Conservation (phyloP, 2,797 vertebrate species). For the Fundulus diaphanus region DNA sequence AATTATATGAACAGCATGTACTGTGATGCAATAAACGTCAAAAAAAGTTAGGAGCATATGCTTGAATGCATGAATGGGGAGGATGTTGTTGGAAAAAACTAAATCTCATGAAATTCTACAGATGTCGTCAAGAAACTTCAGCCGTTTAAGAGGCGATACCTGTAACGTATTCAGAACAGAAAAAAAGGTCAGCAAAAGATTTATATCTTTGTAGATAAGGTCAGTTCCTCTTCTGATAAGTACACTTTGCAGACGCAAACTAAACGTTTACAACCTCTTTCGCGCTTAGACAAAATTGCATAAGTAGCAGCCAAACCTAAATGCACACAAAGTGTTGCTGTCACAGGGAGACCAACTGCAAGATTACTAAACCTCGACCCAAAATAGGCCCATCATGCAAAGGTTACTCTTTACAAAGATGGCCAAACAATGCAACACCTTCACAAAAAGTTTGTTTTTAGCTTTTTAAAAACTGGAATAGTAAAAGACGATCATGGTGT, state of each 20-base stretch:
- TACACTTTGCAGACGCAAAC: slow-evolving; percentile 10
- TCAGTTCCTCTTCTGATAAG: slow-evolving; percentile 35
- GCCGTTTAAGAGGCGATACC: neutral
- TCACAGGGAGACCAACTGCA: neutral
- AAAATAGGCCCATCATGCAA: slow-evolving; percentile 38
- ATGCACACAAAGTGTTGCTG: neutral
- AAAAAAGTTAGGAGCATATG: neutral
- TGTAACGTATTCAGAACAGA: neutral
- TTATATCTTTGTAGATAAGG: slow-evolving; percentile 9
- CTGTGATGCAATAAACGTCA: neutral
- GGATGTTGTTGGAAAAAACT: neutral
- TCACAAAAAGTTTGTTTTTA: slow-evolving; percentile 23
- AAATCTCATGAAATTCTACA: neutral
- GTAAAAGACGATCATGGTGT: slow-evolving; percentile 16
- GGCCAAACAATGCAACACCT: slow-evolving; percentile 47
- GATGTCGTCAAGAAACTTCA: neutral
- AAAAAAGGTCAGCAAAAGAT: neutral
- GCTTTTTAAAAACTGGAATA: slow-evolving; percentile 4
- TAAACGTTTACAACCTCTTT: neutral
- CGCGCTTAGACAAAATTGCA: slow-evolving; percentile 7
- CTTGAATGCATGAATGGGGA: neutral
- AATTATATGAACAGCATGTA: too few species aligned
- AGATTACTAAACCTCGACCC: slow-evolving; percentile 5
- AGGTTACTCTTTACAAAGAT: slow-evolving; percentile 56
- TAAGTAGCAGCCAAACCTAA: neutral